Percentiles rank a stretch among this genome's conserved stretches.
Evolutionary conservation across 2,113 vertebrate species (phyloP).

Genomic region (Sialia sialis): DNA sequence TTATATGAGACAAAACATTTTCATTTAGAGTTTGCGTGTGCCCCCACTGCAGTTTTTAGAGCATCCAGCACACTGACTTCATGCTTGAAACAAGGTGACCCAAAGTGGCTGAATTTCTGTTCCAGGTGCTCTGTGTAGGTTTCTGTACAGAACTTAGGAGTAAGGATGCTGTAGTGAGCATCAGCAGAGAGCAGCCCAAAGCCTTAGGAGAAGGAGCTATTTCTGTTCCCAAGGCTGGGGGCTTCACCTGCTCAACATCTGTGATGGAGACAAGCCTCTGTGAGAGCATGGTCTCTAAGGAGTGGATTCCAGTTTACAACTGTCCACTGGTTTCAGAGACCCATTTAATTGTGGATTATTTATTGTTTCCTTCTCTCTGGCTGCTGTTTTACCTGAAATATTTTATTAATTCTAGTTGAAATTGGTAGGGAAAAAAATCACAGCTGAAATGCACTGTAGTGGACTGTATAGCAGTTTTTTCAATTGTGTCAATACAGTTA

Average conservation of each 20-base stretch:
- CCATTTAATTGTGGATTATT: background rate
- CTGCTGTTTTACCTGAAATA: background rate
- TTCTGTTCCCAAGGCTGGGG: background rate
- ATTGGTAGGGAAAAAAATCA: background rate
- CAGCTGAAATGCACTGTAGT: background rate
- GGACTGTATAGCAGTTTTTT: background rate
- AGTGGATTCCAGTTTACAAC: background rate
- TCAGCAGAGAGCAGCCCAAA: background rate
- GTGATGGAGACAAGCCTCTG: background rate
- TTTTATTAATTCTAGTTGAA: background rate
- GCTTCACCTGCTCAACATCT: background rate
- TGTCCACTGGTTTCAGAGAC: background rate
- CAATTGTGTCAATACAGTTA: background rate
- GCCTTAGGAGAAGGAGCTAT: background rate
- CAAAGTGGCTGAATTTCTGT: background rate
- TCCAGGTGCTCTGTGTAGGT: background rate
- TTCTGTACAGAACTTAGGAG: background rate
- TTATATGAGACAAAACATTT: background rate
- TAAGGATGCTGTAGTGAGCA: background rate
- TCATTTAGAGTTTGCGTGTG: background rate
- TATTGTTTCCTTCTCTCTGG: background rate
- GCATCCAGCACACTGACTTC: no score
- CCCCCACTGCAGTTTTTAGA: background rate
- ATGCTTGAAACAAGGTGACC: background rate
- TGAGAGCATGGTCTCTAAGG: background rate